Evolutionary conservation across 2,888 invertebrate genomes (phyloP).

Genomic region (Platypus cylindrus): DNA sequence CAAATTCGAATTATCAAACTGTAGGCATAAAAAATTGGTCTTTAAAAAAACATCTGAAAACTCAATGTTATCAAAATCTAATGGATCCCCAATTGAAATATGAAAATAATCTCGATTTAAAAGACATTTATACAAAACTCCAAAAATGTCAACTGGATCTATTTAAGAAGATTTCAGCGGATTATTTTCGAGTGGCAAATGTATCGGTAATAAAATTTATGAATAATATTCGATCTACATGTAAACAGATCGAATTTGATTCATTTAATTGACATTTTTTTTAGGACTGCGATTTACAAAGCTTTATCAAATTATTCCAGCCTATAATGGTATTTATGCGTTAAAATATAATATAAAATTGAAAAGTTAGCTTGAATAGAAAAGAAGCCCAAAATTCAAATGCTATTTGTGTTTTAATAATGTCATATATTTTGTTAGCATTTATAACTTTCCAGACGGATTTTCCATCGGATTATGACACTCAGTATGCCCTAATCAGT

Average conservation of each 20-base stretch:
- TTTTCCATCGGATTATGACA: too few relatives aligned
- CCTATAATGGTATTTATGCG: background rate
- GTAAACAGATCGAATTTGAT: background rate
- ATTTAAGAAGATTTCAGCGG: constrained; percentile 4
- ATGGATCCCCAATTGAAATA: constrained; percentile 1
- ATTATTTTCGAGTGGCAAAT: background rate
- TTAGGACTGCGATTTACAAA: background rate
- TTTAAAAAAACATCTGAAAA: constrained; percentile 1
- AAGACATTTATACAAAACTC: background rate
- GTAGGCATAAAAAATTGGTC: constrained; percentile 5
- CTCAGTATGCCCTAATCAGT: too few relatives aligned
- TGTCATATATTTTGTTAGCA: too few relatives aligned
- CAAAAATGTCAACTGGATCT: background rate
- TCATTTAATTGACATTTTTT: background rate
- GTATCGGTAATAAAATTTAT: constrained; percentile 1
- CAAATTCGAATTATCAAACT: constrained; percentile 3
- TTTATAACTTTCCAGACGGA: too few relatives aligned
- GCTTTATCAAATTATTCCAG: background rate
- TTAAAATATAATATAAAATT: too few relatives aligned
- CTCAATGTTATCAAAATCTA: background rate
- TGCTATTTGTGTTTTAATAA: too few relatives aligned
- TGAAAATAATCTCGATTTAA: background rate
- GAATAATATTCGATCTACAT: too few relatives aligned
- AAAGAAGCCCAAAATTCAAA: too few relatives aligned
- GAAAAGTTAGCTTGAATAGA: too few relatives aligned